Conservation (phyloP, 1,140 invertebrate genomes). For the Pantala flavescens region DNA sequence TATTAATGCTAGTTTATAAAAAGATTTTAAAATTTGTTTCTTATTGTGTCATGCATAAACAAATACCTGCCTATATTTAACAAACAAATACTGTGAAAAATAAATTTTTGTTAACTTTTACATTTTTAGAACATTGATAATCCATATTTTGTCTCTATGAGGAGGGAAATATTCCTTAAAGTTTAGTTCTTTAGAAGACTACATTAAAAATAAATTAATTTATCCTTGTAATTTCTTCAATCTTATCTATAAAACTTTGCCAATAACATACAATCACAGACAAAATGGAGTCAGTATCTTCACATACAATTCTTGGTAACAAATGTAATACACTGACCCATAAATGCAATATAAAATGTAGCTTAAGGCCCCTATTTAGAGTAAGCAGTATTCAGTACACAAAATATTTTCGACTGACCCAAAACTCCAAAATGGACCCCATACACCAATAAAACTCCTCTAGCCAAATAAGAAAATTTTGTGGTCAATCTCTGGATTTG, state of each 20-base stretch:
- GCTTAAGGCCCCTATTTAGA: not conserved
- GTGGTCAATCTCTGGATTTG: too few relatives aligned
- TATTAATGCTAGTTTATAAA: too few relatives aligned
- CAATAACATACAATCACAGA: not conserved
- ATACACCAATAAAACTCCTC: not conserved
- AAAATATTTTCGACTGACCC: not conserved
- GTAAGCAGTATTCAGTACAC: not conserved
- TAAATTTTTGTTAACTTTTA: not conserved
- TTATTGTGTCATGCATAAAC: too few relatives aligned
- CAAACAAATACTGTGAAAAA: not conserved
- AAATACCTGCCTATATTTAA: not conserved
- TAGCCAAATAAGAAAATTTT: too few relatives aligned
- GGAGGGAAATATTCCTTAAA: too few relatives aligned
- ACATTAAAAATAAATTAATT: too few relatives aligned
- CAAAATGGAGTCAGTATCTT: not conserved
- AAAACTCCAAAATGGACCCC: not conserved
- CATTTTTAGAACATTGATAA: too few relatives aligned
- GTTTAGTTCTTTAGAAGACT: too few relatives aligned
- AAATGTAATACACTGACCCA: not conserved
- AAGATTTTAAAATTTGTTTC: too few relatives aligned
- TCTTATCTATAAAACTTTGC: not conserved
- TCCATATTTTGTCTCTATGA: too few relatives aligned
- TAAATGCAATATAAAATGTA: conserved; percentile 5
- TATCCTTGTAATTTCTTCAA: too few relatives aligned
- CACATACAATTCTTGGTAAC: not conserved